phyloP scores from a whole-genome alignment of 2,888 invertebrate species.

The Aleiodes testaceus region DNA sequence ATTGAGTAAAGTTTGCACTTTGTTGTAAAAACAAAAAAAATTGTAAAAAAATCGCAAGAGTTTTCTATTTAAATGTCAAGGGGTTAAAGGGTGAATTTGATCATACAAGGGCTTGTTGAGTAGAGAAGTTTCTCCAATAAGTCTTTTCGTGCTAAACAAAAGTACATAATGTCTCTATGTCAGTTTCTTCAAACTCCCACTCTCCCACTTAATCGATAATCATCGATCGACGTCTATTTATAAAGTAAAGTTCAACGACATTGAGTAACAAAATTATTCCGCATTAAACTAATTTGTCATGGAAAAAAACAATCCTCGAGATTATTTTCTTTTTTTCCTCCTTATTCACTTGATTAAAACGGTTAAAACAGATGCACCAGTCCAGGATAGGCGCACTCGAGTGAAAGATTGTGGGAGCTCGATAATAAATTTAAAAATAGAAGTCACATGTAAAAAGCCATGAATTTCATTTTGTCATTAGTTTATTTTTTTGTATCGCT shows the following conservation, averaged over 20 bases:
- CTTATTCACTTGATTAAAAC: neutral
- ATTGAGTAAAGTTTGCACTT: slow-evolving; percentile 4
- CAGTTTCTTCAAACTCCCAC: slow-evolving; percentile 1
- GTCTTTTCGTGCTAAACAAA: slow-evolving; percentile 12
- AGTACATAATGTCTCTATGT: slow-evolving; percentile 27
- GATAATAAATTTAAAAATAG: slow-evolving; percentile 27
- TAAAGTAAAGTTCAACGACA: slow-evolving; percentile 52
- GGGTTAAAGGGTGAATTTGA: too few species aligned
- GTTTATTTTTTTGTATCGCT: too few species aligned
- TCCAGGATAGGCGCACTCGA: slow-evolving; percentile 22
- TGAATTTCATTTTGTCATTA: too few species aligned
- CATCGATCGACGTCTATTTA: slow-evolving; percentile 53
- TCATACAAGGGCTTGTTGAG: too few species aligned
- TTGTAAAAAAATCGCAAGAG: neutral
- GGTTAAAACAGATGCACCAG: slow-evolving; percentile 15
- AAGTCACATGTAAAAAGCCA: slow-evolving; percentile 17
- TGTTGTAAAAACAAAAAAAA: neutral
- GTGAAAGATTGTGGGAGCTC: slow-evolving; percentile 29
- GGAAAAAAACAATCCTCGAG: too few species aligned
- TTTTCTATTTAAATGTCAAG: too few species aligned
- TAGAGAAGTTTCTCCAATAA: neutral
- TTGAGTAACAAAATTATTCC: neutral
- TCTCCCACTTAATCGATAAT: slow-evolving; percentile 47
- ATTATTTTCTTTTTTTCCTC: neutral
- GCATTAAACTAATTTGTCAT: too few species aligned